Conservation (phyloP, 2,113 vertebrate species). For the Choloepus hoffmanni region DNA sequence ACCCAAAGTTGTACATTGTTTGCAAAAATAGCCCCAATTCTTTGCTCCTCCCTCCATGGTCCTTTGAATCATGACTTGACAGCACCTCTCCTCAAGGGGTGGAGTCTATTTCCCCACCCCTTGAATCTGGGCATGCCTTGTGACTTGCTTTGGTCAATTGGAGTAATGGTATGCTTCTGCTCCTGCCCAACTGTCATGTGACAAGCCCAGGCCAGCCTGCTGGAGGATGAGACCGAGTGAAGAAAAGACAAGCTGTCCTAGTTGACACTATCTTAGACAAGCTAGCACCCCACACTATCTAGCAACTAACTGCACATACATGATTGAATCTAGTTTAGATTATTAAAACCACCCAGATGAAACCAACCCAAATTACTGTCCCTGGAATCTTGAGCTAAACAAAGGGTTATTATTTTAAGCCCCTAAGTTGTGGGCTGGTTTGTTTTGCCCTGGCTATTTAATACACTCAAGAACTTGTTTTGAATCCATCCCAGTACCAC, state of each 20-base stretch:
- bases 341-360: constrained; percentile 2
- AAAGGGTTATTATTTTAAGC: constrained; percentile 32
- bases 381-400: neutral
- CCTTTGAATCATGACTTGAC: neutral
- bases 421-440: neutral
- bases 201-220: neutral
- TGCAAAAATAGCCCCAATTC: neutral
- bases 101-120: neutral
- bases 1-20: neutral
- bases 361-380: neutral
- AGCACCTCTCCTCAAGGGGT: neutral
- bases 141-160: neutral
- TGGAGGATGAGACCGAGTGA: neutral
- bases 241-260: neutral
- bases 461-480: neutral
- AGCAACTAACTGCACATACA: neutral
- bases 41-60: neutral
- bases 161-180: neutral
- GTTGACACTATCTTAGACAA: neutral
- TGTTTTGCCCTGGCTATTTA: neutral
- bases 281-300: neutral
- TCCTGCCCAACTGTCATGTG: neutral
- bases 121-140: neutral
- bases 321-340: neutral
- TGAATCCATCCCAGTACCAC: neutral